Conservation (phyloP, 2,797 vertebrate species). For the Phylloscopus collybita region DNA sequence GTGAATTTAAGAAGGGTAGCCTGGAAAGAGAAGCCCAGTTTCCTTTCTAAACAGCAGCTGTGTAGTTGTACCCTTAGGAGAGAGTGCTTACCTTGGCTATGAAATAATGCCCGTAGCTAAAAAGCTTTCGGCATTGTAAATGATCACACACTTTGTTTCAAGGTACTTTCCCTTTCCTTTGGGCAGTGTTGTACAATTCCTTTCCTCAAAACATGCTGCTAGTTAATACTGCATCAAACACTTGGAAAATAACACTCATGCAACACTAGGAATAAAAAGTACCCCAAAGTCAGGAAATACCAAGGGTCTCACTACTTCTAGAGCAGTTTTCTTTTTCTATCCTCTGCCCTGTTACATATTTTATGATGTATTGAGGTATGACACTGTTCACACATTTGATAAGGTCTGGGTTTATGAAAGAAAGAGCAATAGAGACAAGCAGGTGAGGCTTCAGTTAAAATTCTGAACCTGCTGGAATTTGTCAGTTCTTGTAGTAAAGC, state of each 20-base stretch:
- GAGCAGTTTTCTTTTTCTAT: not conserved
- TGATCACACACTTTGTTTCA: slow-evolving; percentile 47
- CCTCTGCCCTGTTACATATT: not conserved
- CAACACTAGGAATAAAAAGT: not conserved
- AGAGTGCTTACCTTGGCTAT: slow-evolving; percentile 41
- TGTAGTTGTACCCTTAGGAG: slow-evolving; percentile 20
- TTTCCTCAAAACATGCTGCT: slow-evolving; percentile 13
- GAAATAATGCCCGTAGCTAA: slow-evolving; percentile 57
- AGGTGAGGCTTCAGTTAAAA: not conserved
- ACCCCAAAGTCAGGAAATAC: not conserved
- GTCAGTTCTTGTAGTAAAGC: not conserved
- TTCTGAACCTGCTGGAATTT: not conserved
- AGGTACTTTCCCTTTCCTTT: slow-evolving; percentile 53
- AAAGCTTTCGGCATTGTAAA: slow-evolving; percentile 28
- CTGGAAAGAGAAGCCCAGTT: not conserved
- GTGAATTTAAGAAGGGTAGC: not conserved
- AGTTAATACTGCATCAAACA: slow-evolving; percentile 54
- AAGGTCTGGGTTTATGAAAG: not conserved
- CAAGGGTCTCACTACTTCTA: not conserved
- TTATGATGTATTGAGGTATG: not conserved
- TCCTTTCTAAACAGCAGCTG: slow-evolving; percentile 1
- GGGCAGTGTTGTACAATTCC: slow-evolving; percentile 8
- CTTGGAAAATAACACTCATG: slow-evolving; percentile 34
- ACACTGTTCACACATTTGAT: not conserved
- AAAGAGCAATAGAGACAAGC: not conserved